Percentiles rank a stretch among this genome's conserved stretches.
phyloP scores from a whole-genome alignment of 2,797 vertebrate species.

The Podarcis lilfordi region DNA sequence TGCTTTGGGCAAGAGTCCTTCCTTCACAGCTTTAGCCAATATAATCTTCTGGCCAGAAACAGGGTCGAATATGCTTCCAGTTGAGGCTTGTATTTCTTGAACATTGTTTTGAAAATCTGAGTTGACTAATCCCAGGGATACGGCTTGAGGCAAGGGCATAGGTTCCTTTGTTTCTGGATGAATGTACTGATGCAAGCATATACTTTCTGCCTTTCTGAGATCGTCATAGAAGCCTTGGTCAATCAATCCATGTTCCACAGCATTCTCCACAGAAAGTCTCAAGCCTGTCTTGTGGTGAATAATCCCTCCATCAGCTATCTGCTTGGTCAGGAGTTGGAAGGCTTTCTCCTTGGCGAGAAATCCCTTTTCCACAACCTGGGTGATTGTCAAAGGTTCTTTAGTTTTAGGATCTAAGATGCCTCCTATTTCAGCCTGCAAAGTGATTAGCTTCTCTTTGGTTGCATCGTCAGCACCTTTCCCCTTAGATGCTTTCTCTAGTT shows the following conservation, averaged over 20 bases:
- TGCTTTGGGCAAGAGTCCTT: constrained; percentile 78
- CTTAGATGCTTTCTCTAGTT: constrained; percentile 89
- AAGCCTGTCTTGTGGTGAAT: constrained; percentile 90
- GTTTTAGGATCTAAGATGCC: constrained; percentile 88
- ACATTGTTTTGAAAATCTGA: constrained; percentile 70
- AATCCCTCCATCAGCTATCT: constrained; percentile 91
- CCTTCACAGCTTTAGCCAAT: constrained; percentile 78
- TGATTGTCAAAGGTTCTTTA: constrained; percentile 80
- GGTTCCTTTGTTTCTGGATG: constrained; percentile 69
- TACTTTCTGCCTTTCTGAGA: constrained; percentile 75
- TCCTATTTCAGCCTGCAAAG: constrained; percentile 89
- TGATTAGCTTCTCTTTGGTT: constrained; percentile 80
- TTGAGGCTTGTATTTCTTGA: constrained; percentile 75
- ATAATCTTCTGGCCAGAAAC: constrained; percentile 78
- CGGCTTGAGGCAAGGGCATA: constrained; percentile 66
- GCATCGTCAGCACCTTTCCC: constrained; percentile 81
- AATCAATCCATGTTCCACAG: constrained; percentile 84
- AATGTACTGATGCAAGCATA: constrained; percentile 63
- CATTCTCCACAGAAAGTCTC: constrained; percentile 86
- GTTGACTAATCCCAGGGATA: constrained; percentile 58
- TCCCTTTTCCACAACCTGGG: constrained; percentile 82
- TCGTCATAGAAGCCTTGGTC: constrained; percentile 77
- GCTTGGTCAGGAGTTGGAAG: constrained; percentile 82
- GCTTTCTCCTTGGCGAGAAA: constrained; percentile 81
- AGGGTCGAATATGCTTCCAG: constrained; percentile 77